Conservation (phyloP, 1,140 invertebrate species). For the Zaprionus capensis region DNA sequence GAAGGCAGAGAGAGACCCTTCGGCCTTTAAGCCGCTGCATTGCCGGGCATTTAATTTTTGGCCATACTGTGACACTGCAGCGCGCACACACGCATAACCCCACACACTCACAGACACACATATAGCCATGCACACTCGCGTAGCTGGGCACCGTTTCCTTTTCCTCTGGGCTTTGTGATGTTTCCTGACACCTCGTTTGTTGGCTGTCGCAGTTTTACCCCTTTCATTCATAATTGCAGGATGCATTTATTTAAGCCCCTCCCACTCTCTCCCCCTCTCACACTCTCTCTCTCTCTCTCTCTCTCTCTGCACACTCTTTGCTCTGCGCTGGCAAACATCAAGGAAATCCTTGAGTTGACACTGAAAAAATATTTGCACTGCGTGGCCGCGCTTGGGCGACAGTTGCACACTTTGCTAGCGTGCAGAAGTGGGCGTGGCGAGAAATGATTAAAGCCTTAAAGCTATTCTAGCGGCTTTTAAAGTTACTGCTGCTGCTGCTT, state of each 20-base stretch:
- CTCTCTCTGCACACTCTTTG: constrained; percentile 6
- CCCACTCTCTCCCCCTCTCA: constrained; percentile 2
- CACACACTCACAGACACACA: not conserved
- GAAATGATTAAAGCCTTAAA: constrained; percentile 21
- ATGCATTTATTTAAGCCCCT: constrained; percentile 67
- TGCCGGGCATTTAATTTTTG: constrained; percentile 48
- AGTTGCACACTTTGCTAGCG: constrained; percentile 19
- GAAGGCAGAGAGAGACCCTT: constrained; percentile 26
- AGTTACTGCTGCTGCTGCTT: not conserved
- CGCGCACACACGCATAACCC: constrained; percentile 3
- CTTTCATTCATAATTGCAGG: constrained; percentile 77
- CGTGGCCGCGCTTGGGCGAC: constrained; percentile 18
- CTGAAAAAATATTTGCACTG: constrained; percentile 73
- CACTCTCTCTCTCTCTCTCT: not conserved
- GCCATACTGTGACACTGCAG: constrained; percentile 22
- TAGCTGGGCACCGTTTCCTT: constrained; percentile 49
- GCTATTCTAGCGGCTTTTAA: not conserved
- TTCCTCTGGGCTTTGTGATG: constrained; percentile 54
- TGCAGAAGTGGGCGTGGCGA: not conserved
- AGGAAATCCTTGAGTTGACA: constrained; percentile 79
- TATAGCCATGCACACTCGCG: not conserved
- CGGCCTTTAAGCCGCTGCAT: constrained; percentile 44
- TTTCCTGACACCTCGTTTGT: constrained; percentile 46
- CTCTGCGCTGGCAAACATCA: constrained; percentile 62
- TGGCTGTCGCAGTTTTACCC: constrained; percentile 41